A percentile compares a stretch with the other conserved stretches of the same genome.
These are phyloP conservation scores for Tenthredo scrophulariae DNA, from an alignment of 2,888 invertebrate species.

Conservation along the genomic window DNA sequence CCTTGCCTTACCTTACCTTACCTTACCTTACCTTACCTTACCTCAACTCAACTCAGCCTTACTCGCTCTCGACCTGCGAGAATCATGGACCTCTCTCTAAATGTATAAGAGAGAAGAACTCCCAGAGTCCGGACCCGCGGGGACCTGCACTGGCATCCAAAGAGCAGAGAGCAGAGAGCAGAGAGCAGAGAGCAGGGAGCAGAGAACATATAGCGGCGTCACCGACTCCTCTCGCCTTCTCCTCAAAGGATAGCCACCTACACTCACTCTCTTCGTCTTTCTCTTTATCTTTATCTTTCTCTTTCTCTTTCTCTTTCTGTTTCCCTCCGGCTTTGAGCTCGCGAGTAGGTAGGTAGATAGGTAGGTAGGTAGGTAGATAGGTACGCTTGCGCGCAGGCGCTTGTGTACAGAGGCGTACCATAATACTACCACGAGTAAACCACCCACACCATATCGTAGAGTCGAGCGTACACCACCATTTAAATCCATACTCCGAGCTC, in stretches of 20 bases:
- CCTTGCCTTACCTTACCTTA: not conserved
- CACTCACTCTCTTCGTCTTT: slow-evolving; percentile 17
- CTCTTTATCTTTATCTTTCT: not conserved
- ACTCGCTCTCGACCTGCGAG: slow-evolving; percentile 9
- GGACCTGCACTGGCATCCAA: slow-evolving; percentile 61
- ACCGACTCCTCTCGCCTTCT: slow-evolving; percentile 63
- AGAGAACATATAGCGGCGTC: slow-evolving; percentile 46
- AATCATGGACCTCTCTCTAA: slow-evolving; percentile 33
- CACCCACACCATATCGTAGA: slow-evolving; percentile 44
- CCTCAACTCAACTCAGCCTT: not conserved
- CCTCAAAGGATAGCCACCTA: slow-evolving; percentile 65
- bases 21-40: not conserved
- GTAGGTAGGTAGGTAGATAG: slow-evolving; percentile 23
- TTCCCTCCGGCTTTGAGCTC: slow-evolving; percentile 7
- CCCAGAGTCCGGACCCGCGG: slow-evolving; percentile 22
- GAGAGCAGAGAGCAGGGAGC: slow-evolving; percentile 40
- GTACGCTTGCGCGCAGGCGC: slow-evolving; percentile 31
- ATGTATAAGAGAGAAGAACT: slow-evolving; percentile 48
- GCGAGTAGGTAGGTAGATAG: slow-evolving; percentile 36
- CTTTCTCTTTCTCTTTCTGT: slow-evolving; percentile 5
- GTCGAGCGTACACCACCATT: slow-evolving; percentile 29
- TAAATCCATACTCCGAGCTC: slow-evolving; percentile 49
- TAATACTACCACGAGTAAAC: slow-evolving; percentile 24
- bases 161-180: slow-evolving; percentile 57
- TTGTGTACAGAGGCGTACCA: not conserved